Evolutionary conservation across 2,113 vertebrate species (phyloP), one percentile per base, ranked within the genome.

Genomic region (Cochlearius cochlearius): DNA sequence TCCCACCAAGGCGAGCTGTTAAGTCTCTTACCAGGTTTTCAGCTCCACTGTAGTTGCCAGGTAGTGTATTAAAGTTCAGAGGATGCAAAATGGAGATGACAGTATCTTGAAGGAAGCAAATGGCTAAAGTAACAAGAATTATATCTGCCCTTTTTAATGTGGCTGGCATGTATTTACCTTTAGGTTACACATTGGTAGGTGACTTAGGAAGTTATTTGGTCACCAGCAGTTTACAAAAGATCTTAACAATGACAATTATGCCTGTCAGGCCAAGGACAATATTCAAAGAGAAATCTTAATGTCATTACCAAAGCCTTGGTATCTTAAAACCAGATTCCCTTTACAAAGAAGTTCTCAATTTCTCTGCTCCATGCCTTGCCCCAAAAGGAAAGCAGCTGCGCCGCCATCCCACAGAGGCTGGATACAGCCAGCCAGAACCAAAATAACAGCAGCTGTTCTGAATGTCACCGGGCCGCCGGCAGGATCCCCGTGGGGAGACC

Each of bases 361-460:
- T 94, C 60, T 43, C 56, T 78, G 30, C 29, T 80, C 22, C 17
- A 7, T 66, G 50, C 25, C 64, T 91, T 92, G 22, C 16, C 47
- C 68, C 50, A 56, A 39, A 94, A 64, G 8, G 34, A 90, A 87
- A 94, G 74, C 49, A 94, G 52, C 52, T 73, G 82, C 1, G 3
- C 23, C 5, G 4, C 26, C 47, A 74, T 86, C 60, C 68, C 77
- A 59, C 23, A 55, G 79, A 32, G n/a, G 43, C 26, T 94, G 86
- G 23, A 45, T 71, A 38, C 47, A 78, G 58, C 19, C 50, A 86
- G 59, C 2, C 55, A 74, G 64, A 91, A 84, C 7, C 22, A 91
- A 94, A 94, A 71, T 27, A 94, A 92, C 55, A 86, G 25, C 95
- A 96, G 68, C 86, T 92, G 86, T 80, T 97, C 63, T 78, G 72